These are phyloP conservation scores for Cololabis saira DNA, from an alignment of 2,113 vertebrate genomes.

Conservation along the genomic window DNA sequence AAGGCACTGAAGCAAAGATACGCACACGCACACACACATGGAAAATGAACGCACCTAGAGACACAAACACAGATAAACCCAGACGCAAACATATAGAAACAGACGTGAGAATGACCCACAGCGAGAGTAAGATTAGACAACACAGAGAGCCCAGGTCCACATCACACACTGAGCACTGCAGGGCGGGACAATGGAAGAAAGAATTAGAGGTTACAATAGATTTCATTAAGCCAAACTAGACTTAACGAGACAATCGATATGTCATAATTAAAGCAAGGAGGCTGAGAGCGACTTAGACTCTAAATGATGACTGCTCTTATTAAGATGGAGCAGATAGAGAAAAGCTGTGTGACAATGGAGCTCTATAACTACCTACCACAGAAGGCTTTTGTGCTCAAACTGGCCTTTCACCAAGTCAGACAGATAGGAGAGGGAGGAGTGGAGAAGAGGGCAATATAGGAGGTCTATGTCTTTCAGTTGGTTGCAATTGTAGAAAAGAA, in stretches of 20 bases:
- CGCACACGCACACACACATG: constrained; percentile 7
- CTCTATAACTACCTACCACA: constrained; percentile 65
- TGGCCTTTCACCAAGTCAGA: constrained; percentile 69
- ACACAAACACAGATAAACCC: constrained; percentile 47
- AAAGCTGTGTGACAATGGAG: constrained; percentile 66
- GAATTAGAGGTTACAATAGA: constrained; percentile 90
- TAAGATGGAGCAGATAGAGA: constrained; percentile 85
- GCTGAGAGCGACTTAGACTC: constrained; percentile 80
- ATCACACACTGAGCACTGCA: constrained; percentile 69
- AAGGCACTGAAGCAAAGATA: constrained; percentile 16
- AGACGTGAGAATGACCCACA: constrained; percentile 33
- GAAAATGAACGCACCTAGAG: constrained; percentile 50
- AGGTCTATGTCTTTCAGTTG: constrained; percentile 21
- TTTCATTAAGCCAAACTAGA: constrained; percentile 94
- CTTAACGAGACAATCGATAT: constrained; percentile 92
- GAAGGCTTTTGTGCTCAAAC: constrained; percentile 67
- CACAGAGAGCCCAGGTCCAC: constrained; percentile 62
- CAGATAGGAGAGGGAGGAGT: constrained; percentile 36
- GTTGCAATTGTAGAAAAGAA: constrained; percentile 36
- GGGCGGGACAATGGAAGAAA: constrained; percentile 82
- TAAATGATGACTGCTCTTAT: constrained; percentile 86
- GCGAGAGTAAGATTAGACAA: constrained; percentile 57
- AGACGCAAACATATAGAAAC: constrained; percentile 44
- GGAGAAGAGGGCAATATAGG: constrained; percentile 1
- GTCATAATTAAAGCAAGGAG: constrained; percentile 89